A percentile compares a stretch with the other conserved stretches of the same genome.
These are phyloP conservation scores for Conger conger DNA, from an alignment of 2,113 vertebrate genomes.

Conservation along the genomic window DNA sequence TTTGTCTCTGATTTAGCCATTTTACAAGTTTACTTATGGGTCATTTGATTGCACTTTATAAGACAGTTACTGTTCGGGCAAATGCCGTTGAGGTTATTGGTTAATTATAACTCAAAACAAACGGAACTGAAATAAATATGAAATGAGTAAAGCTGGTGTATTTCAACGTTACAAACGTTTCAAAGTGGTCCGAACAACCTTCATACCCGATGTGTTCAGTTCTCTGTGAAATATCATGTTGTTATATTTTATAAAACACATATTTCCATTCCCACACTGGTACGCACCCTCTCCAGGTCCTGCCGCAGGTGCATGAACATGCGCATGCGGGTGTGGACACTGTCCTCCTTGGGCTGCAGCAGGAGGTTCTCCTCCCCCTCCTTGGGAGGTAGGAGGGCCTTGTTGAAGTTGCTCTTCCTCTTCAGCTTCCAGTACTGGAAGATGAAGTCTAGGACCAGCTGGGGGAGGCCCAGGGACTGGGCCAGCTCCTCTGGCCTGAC, in stretches of 20 bases:
- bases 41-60: no score
- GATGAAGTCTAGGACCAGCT: conserved; percentile 82
- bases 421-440: conserved; percentile 99
- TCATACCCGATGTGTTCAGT: no score
- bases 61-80: no score
- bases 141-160: no score
- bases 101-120: no score
- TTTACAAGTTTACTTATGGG: no score
- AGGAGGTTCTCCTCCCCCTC: conserved; percentile 88
- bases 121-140: no score
- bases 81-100: no score
- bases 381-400: conserved; percentile 88
- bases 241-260: neutral
- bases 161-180: no score
- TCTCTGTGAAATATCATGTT: neutral
- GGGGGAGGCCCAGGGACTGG: conserved; percentile 75
- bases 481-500: conserved; percentile 83
- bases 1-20: no score
- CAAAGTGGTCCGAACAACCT: no score
- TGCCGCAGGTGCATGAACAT: conserved; percentile 99
- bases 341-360: conserved; percentile 90
- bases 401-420: conserved; percentile 91
- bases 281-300: conserved; percentile 93
- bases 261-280: neutral
- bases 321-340: conserved; percentile 93